Conservation (phyloP, 2,888 invertebrate genomes). For the Drosophila rellima region DNA sequence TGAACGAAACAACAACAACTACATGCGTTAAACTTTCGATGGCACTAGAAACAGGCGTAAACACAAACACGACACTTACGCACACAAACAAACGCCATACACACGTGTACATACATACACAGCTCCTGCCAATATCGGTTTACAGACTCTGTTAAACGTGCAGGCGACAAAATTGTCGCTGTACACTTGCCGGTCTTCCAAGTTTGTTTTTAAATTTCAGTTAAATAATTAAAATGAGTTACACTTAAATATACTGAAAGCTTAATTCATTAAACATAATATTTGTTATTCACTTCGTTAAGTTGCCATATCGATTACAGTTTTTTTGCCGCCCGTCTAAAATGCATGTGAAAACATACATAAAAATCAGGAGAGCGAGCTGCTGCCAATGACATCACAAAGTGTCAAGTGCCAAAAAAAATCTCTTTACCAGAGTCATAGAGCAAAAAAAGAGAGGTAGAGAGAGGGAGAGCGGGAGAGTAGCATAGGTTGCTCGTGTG, state of each 20-base stretch:
- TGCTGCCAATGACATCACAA: slow-evolving; percentile 18
- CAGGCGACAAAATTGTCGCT: slow-evolving; percentile 44
- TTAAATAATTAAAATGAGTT: too few species aligned
- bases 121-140: neutral
- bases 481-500: slow-evolving; percentile 24
- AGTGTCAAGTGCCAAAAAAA: slow-evolving; percentile 45
- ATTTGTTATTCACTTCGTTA: neutral
- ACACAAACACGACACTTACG: slow-evolving; percentile 50
- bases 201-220: too few species aligned
- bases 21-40: slow-evolving; percentile 52
- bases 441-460: neutral
- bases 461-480: neutral
- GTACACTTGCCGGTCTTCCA: neutral
- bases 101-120: slow-evolving; percentile 18
- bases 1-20: slow-evolving; percentile 52
- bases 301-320: slow-evolving; percentile 3
- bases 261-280: neutral
- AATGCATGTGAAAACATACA: slow-evolving; percentile 20
- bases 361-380: slow-evolving; percentile 4
- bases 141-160: slow-evolving; percentile 6
- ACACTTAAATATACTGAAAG: too few species aligned
- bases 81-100: slow-evolving; percentile 23
- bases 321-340: slow-evolving; percentile 29
- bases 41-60: slow-evolving; percentile 58
- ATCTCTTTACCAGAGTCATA: neutral